phyloP scores from a whole-genome alignment of 2,113 vertebrate species.

The Halichoeres trimaculatus region DNA sequence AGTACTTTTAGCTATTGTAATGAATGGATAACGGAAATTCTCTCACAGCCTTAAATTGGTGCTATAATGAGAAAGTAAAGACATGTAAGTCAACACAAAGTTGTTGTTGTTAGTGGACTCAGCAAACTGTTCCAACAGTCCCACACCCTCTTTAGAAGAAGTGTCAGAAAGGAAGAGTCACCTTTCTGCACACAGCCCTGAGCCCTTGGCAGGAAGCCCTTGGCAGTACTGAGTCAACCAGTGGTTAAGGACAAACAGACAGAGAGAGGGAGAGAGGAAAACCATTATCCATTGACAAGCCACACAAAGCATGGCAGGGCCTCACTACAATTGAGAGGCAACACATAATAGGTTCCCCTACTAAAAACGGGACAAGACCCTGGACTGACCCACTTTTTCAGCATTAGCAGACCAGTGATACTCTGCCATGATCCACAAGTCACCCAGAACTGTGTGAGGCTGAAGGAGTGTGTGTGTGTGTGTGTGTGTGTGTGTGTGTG shows the following conservation, averaged over 20 bases:
- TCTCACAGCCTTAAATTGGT: not conserved
- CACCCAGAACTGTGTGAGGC: slow-evolving; percentile 39
- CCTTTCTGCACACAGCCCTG: slow-evolving; percentile 36
- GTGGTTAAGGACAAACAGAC: slow-evolving; percentile 56
- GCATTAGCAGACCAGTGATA: slow-evolving; percentile 37
- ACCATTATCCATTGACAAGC: slow-evolving; percentile 58
- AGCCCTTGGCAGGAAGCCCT: slow-evolving; percentile 58
- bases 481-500: not conserved
- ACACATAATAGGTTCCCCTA: slow-evolving; percentile 62
- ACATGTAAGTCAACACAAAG: not conserved
- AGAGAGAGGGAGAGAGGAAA: not conserved
- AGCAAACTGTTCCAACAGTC: slow-evolving; percentile 16
- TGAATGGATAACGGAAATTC: not conserved
- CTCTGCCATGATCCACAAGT: slow-evolving; percentile 42
- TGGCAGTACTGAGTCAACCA: slow-evolving; percentile 58
- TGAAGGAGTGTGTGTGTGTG: slow-evolving; percentile 32
- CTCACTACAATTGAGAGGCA: slow-evolving; percentile 63
- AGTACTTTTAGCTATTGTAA: no score
- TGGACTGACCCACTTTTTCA: slow-evolving; percentile 67
- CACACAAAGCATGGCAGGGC: slow-evolving; percentile 60
- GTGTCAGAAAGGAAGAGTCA: slow-evolving; percentile 42
- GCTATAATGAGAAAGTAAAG: slow-evolving; percentile 18
- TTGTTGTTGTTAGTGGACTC: slow-evolving; percentile 2
- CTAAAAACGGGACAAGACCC: slow-evolving; percentile 48
- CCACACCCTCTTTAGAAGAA: slow-evolving; percentile 35